Evolutionary conservation across 1,140 invertebrate genomes (phyloP), one percentile per base, ranked within the genome.

Genomic region (Phenacoccus solenopsis): DNA sequence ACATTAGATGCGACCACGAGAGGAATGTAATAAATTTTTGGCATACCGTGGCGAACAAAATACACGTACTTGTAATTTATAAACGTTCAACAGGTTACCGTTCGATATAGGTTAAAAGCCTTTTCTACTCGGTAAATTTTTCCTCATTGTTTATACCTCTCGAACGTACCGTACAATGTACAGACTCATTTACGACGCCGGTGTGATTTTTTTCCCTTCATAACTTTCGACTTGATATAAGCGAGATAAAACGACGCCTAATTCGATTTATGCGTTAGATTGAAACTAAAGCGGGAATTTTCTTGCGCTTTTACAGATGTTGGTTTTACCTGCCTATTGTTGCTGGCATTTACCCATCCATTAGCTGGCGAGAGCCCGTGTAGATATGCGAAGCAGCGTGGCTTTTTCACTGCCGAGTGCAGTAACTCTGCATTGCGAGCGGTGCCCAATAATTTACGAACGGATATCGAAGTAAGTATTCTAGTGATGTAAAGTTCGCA

Each of bases 391-490:
- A 59, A 59, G 20, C 56, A 22, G 20, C 56, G 20, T 22, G 21
- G 56, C 5, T 59, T 24, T 20, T 64, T 64, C 25, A 10, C 59
- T 64, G 59, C 59, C 16, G 59, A 64, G 1, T 64, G 59, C 25
- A 25, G 22, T 9, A 22, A 24, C 13, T 24, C 7, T 4, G 20
- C 5, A 5, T 59, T 59, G n/a, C 1, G 9, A 16, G 25, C 22
- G 2, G 22, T 64, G 20, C 59, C 59, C 25, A 27, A 3, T 25
- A 24, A 24, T 24, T 16, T 24, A 25, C 9, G 7, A 20, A 25
- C 59, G 4, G 22, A 64, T 64, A 64, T 25, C 13, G 59, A 64
- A 24, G 59, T 64, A 20, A 64, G 59, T 25, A 64, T 64, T 64
- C 1, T 64, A 5, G 2, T 64, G 5, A 49, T 49, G 3, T 49